Conservation (phyloP, 1,140 invertebrate species). For the Vanessa atalanta region DNA sequence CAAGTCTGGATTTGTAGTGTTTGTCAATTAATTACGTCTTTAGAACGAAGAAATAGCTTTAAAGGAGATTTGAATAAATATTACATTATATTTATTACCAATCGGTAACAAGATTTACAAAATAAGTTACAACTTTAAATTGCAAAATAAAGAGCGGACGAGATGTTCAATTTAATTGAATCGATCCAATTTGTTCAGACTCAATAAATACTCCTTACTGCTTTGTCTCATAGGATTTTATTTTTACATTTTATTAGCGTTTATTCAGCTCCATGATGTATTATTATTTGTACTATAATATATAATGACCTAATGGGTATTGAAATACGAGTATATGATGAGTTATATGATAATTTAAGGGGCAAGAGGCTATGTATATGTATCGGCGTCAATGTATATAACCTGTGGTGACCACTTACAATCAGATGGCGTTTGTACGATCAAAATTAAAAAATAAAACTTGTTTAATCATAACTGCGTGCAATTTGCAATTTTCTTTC, state of each 20-base stretch:
- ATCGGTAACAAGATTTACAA: neutral
- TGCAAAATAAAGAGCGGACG: constrained; percentile 12
- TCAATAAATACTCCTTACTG: constrained; percentile 19
- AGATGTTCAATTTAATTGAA: constrained; percentile 31
- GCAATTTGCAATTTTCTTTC: no score
- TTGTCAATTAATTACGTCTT: neutral
- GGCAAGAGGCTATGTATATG: no score
- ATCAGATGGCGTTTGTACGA: no score
- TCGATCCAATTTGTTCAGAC: constrained; percentile 19
- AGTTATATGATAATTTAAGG: no score
- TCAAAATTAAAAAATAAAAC: no score
- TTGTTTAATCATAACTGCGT: no score
- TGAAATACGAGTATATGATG: no score
- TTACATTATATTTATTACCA: neutral
- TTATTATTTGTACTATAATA: no score
- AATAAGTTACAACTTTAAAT: constrained; percentile 1
- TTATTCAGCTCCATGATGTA: neutral
- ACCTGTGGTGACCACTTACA: no score
- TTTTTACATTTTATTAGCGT: constrained; percentile 7
- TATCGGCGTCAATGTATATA: no score
- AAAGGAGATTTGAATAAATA: neutral
- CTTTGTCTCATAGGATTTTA: constrained; percentile 2
- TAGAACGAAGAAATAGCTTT: neutral
- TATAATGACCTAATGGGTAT: no score
- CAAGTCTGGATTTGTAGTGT: no score